These are phyloP conservation scores for Eufriesea mexicana DNA, from an alignment of 1,140 invertebrate species.

Conservation along the genomic window DNA sequence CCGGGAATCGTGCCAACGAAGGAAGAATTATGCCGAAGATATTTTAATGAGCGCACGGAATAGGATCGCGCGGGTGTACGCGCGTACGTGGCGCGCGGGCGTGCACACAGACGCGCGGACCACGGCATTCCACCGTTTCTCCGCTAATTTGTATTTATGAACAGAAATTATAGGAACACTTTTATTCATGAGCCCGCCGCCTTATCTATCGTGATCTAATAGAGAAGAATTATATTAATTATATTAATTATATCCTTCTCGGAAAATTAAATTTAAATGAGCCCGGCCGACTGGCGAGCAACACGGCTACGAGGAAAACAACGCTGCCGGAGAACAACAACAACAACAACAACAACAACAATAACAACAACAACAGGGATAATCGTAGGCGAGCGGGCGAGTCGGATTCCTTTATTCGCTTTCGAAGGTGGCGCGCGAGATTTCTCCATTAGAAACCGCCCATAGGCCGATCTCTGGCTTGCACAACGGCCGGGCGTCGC, in stretches of 20 bases:
- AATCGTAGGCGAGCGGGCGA: neutral
- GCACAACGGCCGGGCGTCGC: neutral
- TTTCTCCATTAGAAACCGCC: neutral
- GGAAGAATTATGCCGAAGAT: conserved; percentile 31
- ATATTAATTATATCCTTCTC: conserved; percentile 44
- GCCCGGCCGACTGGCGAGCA: neutral
- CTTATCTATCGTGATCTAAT: conserved; percentile 38
- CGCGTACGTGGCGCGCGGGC: no score
- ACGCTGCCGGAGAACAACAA: neutral
- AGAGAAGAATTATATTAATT: conserved; percentile 49
- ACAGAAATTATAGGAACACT: conserved; percentile 46
- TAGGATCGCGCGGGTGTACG: neutral
- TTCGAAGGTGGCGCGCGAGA: no score
- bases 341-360: neutral
- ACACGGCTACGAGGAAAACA: neutral
- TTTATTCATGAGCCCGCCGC: conserved; percentile 38
- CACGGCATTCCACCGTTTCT: conserved; percentile 7
- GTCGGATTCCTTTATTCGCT: neutral
- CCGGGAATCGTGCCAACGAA: conserved; percentile 35
- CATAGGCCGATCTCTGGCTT: neutral
- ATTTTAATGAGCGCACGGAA: conserved; percentile 33
- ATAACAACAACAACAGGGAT: neutral
- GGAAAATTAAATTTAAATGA: conserved; percentile 47
- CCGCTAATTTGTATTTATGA: conserved; percentile 53
- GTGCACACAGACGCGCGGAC: neutral